Base-by-base conservation (phyloP, 1,140 invertebrate species). In the Diachasma alloeum region DNA sequence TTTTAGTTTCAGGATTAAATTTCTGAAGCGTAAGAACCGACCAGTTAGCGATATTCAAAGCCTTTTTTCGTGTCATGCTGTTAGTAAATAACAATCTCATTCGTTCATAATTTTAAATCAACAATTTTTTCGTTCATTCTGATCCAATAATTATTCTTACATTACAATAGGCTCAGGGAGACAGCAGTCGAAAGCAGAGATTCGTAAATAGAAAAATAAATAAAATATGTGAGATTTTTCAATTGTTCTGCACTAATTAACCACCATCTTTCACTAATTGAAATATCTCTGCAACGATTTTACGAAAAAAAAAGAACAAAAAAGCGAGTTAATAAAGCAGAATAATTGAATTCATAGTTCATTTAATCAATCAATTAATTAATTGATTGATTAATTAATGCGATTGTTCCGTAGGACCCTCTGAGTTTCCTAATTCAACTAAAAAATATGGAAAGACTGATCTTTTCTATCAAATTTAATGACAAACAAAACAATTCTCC, bases 11-110 rank as follows among this genome's bases (percentile, higher is more conserved):
- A 53, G 48, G 48, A 72, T 72, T 72, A 4, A 39, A 70, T 15
- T 37, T 44, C 17, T 9, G 48, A 56, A 56, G 48, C 48, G 19
- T 56, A 4, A 56, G n/a, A 56, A 53, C 66, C 31, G 31, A 31
- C 6, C 31, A 3, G 31, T 31, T 31, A 31, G 36, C 42, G 13
- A 72, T 36, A 0, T 68, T 73, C 36, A 82, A 89, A 88, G 53
- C 53, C 19, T 19, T 59, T 59, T 59, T 17, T 17, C 53, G 11
- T 88, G 85, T 87, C 88, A 88, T 89, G 87, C 88, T 88, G 87
- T 88, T 87, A 89, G 84, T 86, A 83, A 87, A 82, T 31, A 42
- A 69, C 79, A 78, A 78, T 53, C n/a, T 53, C 48, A 53, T 19
- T 63, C 19, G 4, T 63, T 63, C 53, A 59, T 4, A n/a, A 22